phyloP scores from a whole-genome alignment of 1,140 invertebrate genomes.

The Pinna nobilis region DNA sequence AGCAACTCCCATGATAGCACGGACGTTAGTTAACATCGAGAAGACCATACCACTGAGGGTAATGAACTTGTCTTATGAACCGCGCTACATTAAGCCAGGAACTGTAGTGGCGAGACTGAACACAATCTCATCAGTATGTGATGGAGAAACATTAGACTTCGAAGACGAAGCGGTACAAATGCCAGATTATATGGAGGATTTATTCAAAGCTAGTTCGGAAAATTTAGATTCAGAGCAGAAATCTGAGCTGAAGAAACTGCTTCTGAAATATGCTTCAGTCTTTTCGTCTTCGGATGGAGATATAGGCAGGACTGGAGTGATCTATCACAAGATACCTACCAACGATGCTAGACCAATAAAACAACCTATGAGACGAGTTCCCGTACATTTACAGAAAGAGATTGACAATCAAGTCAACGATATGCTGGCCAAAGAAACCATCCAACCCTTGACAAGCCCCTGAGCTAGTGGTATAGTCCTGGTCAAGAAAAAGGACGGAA shows the following conservation, averaged over 20 bases:
- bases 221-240: not conserved
- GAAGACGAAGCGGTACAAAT: not conserved
- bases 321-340: constrained; percentile 22
- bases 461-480: constrained; percentile 4
- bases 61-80: not conserved
- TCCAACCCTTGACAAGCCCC: constrained; percentile 35
- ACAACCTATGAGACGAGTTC: not conserved
- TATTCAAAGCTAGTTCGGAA: not conserved
- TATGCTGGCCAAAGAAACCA: constrained; percentile 51
- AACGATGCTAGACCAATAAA: not conserved
- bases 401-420: not conserved
- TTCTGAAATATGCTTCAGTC: not conserved
- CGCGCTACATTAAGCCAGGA: not conserved
- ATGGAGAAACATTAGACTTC: not conserved
- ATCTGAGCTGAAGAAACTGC: not conserved
- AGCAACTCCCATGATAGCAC: not conserved
- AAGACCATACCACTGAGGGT: not conserved
- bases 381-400: constrained; percentile 1
- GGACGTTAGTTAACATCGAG: not conserved
- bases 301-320: constrained; percentile 2
- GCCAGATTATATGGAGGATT: not conserved
- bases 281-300: not conserved
- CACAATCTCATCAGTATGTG: not conserved
- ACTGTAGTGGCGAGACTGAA: not conserved
- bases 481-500: constrained; percentile 8